Evolutionary conservation across 2,113 vertebrate genomes (phyloP).

Genomic region (Tautogolabrus adspersus): DNA sequence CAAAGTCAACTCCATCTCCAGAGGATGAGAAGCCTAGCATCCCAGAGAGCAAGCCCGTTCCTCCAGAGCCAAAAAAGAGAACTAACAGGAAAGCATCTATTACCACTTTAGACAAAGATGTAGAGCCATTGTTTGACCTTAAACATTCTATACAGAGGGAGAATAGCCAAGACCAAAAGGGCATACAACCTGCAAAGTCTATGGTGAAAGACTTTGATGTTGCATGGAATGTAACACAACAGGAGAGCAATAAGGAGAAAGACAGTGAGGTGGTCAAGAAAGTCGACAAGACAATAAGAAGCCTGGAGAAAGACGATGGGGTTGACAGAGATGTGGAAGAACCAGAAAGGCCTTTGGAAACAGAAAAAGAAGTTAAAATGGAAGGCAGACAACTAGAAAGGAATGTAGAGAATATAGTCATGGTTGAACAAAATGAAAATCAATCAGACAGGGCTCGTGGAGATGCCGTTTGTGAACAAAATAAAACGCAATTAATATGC

Average conservation of each 20-base stretch:
- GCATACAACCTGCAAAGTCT: slow-evolving; percentile 5
- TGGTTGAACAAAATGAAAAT: slow-evolving; percentile 13
- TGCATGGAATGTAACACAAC: slow-evolving; percentile 27
- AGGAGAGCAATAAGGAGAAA: slow-evolving; percentile 24
- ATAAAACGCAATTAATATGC: slow-evolving; percentile 10
- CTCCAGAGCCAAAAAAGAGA: slow-evolving; percentile 68
- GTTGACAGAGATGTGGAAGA: slow-evolving; percentile 13
- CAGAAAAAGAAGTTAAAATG: slow-evolving; percentile 7
- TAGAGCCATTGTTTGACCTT: slow-evolving; percentile 17
- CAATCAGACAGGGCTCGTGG: slow-evolving; percentile 23
- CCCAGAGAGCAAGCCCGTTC: slow-evolving; percentile 40
- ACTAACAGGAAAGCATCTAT: slow-evolving; percentile 59
- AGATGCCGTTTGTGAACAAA: slow-evolving; percentile 24
- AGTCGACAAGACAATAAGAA: slow-evolving; percentile 11
- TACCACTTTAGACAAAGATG: slow-evolving; percentile 60
- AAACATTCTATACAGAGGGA: slow-evolving; percentile 8
- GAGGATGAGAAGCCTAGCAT: neutral
- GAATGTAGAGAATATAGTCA: slow-evolving; percentile 1
- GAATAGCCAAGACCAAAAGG: slow-evolving; percentile 33
- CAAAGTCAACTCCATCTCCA: slow-evolving; percentile 36
- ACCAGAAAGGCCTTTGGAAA: slow-evolving; percentile 2
- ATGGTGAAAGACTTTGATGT: slow-evolving; percentile 15
- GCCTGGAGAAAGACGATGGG: slow-evolving; percentile 9
- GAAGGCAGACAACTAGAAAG: slow-evolving; percentile 27
- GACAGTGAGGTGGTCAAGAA: slow-evolving; percentile 13